Evolutionary conservation across 2,888 invertebrate species (phyloP).

Genomic region (Hydrotaea cyrtoneurina): DNA sequence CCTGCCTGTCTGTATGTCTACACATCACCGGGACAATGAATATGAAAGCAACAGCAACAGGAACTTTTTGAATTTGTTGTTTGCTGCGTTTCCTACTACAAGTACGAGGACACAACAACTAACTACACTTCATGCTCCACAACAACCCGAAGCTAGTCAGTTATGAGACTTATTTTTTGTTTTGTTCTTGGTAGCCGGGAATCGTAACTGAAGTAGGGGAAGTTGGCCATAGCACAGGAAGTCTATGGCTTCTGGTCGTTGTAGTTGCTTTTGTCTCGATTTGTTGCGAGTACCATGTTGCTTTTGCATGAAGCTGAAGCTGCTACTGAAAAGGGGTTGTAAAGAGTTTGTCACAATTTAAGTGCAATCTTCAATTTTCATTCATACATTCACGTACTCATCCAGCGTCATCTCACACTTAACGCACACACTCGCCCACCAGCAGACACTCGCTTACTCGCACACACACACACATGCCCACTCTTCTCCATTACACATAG

Average conservation of each 20-base stretch:
- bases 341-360: constrained; percentile 52
- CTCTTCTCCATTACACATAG: constrained; percentile 31
- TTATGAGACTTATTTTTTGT: constrained; percentile 10
- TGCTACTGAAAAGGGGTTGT: constrained; percentile 35
- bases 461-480: neutral
- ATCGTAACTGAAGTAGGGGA: constrained; percentile 19
- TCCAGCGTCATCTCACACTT: constrained; percentile 13
- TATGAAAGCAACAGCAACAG: constrained; percentile 61
- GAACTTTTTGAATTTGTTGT: constrained; percentile 59
- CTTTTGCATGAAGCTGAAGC: constrained; percentile 20
- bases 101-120: constrained; percentile 3
- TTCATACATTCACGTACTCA: constrained; percentile 44
- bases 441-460: neutral
- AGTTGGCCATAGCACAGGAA: constrained; percentile 52
- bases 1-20: constrained; percentile 38
- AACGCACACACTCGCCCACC: neutral
- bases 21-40: constrained; percentile 48
- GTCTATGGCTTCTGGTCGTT: constrained; percentile 45
- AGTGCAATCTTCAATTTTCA: constrained; percentile 58
- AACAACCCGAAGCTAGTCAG: neutral
- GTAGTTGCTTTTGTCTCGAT: neutral
- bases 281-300: constrained; percentile 24
- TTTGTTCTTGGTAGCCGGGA: constrained; percentile 22
- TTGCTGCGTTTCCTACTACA: constrained; percentile 56
- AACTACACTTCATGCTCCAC: constrained; percentile 12